These are phyloP conservation scores for Phyllotis vaccarum DNA, from an alignment of 2,797 vertebrate genomes.

Conservation along the genomic window DNA sequence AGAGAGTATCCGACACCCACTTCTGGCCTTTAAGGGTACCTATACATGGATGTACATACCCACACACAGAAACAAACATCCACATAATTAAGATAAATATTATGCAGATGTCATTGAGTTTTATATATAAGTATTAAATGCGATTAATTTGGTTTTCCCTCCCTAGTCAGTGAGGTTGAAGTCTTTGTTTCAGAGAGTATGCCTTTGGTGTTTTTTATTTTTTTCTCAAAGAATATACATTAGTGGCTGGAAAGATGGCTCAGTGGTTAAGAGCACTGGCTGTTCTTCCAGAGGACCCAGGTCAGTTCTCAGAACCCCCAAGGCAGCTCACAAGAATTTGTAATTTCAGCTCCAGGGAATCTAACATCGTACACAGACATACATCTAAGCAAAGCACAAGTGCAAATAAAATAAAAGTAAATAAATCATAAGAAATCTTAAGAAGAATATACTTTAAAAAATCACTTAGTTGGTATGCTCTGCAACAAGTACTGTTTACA, in stretches of 20 bases:
- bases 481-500: not conserved
- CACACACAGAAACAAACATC: not conserved
- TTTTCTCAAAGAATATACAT: conserved; percentile 20
- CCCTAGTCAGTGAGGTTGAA: conserved; percentile 34
- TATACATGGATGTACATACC: too few relatives aligned
- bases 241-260: not conserved
- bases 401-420: too few relatives aligned
- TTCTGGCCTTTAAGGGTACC: not conserved
- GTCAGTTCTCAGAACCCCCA: too few relatives aligned
- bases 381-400: too few relatives aligned
- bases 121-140: conserved; percentile 46
- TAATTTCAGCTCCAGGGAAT: too few relatives aligned
- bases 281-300: too few relatives aligned
- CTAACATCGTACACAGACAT: too few relatives aligned
- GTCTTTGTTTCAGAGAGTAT: conserved; percentile 8
- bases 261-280: too few relatives aligned
- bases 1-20: not conserved
- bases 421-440: too few relatives aligned
- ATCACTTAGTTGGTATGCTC: not conserved
- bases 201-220: not conserved
- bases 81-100: not conserved
- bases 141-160: not conserved
- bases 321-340: too few relatives aligned
- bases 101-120: conserved; percentile 1
- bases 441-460: too few relatives aligned